Percentiles rank a stretch among this genome's conserved stretches.
Evolutionary conservation across 2,797 vertebrate genomes (phyloP).

Genomic region (Sebastes kiyomatsui): DNA sequence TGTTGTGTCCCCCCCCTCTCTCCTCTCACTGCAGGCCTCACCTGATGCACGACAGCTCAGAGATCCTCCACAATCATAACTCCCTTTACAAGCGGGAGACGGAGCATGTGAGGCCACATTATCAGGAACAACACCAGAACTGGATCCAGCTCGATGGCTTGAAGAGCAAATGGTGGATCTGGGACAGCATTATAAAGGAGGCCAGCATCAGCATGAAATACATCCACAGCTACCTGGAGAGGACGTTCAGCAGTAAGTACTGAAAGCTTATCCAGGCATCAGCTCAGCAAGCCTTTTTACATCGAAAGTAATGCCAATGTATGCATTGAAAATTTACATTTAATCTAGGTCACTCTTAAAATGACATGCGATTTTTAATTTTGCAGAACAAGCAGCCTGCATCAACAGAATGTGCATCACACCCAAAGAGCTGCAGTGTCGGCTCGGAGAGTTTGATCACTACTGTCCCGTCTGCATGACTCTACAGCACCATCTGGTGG

Average conservation of each 20-base stretch:
- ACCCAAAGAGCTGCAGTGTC: constrained; percentile 83
- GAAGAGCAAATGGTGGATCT: constrained; percentile 93
- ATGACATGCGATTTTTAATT: not conserved
- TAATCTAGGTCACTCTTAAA: not conserved
- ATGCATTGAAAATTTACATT: not conserved
- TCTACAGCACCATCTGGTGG: constrained; percentile 85
- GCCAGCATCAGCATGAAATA: constrained; percentile 80
- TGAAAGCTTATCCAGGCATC: not conserved
- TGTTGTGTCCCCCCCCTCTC: not conserved
- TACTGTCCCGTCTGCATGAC: constrained; percentile 94
- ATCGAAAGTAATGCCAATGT: not conserved
- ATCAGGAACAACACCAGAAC: constrained; percentile 88
- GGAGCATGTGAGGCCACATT: constrained; percentile 81
- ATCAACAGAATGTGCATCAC: constrained; percentile 90
- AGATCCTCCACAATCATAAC: constrained; percentile 85
- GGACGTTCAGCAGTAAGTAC: constrained; percentile 84
- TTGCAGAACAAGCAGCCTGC: constrained; percentile 87
- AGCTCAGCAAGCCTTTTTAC: not conserved
- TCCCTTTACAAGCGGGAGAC: constrained; percentile 84
- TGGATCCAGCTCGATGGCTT: constrained; percentile 87
- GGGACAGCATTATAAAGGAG: constrained; percentile 82
- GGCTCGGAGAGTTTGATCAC: constrained; percentile 89
- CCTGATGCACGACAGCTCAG: constrained; percentile 84
- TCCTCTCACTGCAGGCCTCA: constrained; percentile 70
- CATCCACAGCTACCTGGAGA: constrained; percentile 88